phyloP scores from a whole-genome alignment of 2,113 vertebrate genomes.

The Corythornis vintsioides region DNA sequence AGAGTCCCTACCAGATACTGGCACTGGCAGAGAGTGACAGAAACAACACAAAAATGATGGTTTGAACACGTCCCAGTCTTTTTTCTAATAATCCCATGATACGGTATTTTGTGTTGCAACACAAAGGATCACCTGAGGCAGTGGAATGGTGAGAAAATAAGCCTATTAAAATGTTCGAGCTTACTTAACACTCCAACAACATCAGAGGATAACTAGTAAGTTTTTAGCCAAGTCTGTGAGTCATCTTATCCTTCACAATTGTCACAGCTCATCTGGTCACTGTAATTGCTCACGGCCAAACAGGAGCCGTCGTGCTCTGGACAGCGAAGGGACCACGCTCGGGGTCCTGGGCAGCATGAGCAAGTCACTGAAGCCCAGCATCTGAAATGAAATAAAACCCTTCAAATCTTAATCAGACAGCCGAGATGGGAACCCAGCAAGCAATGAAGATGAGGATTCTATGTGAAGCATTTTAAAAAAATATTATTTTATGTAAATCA shows the following conservation, averaged over 20 bases:
- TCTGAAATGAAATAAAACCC: background rate
- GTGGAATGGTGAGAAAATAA: slow-evolving; percentile 59
- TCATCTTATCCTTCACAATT: slow-evolving; percentile 1
- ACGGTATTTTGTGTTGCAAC: slow-evolving; percentile 22
- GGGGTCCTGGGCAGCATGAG: background rate
- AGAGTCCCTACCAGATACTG: background rate
- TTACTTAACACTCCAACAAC: slow-evolving; percentile 12
- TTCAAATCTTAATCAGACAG: background rate
- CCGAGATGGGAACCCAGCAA: background rate
- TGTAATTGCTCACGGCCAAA: background rate
- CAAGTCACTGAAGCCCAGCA: background rate
- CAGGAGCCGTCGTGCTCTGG: background rate
- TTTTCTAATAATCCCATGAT: slow-evolving; percentile 3
- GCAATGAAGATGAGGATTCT: background rate
- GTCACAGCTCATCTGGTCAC: background rate
- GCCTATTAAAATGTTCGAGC: slow-evolving; percentile 1
- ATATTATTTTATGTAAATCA: background rate
- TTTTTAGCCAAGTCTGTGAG: slow-evolving; percentile 32
- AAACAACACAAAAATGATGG: background rate
- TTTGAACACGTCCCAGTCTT: background rate
- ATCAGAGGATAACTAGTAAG: background rate
- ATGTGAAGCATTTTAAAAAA: background rate
- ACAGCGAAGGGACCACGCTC: accelerated
- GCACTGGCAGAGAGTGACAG: background rate
- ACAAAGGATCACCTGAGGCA: slow-evolving; percentile 56